Base-by-base conservation (phyloP, 2,797 vertebrate species). In the Psittacula echo region DNA sequence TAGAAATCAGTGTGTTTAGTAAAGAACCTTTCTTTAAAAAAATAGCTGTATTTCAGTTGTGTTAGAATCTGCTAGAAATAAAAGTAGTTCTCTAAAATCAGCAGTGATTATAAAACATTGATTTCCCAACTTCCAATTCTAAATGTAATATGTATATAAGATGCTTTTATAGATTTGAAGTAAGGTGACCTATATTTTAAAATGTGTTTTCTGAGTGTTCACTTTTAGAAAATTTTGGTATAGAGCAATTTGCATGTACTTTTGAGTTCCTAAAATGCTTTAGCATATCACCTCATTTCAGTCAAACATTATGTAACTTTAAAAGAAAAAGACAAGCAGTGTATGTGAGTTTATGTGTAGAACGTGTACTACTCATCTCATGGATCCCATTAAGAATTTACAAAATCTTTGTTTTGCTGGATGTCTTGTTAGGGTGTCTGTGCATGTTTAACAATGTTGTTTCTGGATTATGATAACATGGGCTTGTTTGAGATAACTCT, bases 1-100 rank as follows among this genome's bases (percentile, higher is more conserved):
- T 75, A 39, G 13, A 72, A 84, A 75, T 88, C 10, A 44, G 7
- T 70, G 23, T 65, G 9, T 74, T 86, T n/a, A 87, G 29, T 77
- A 45, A 93, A 75, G 24, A 67, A 53, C 37, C 23, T 87, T 65
- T 41, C 24, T 34, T 29, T 56, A 73, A 84, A 85, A 86, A 86
- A 62, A 42, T 58, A 61, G 24, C 50, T 85, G 89, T 92, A 71
- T 71, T 71, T 89, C 85, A 44, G 44, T 51, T 44, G 48, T 56
- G 26, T 61, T 85, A 77, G 56, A 64, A 87, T 77, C 41, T 61
- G 60, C 44, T 80, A 85, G 85, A 87, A 85, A 53, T 73, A 34
- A 54, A 89, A 85, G 47, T 66, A 85, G 68, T 75, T n/a, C 75
- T 95, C 47, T 60, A 58, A 93, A 96, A 78, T 90, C 56, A 91